Evolutionary conservation across 2,888 invertebrate genomes (phyloP).

Genomic region (Trileptium ribeirensis): DNA sequence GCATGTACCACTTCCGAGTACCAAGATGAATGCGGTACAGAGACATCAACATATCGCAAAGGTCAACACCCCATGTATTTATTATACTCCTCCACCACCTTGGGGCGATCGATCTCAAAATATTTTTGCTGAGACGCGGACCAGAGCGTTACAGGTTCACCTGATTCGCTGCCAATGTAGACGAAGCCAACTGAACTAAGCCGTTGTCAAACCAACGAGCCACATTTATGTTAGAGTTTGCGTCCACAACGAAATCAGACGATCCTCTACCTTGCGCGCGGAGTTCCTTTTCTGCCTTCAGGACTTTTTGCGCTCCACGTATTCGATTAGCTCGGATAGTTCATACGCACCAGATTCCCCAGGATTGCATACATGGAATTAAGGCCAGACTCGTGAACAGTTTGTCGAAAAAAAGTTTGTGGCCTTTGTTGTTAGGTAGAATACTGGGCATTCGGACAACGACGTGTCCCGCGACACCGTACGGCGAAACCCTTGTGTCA

Average conservation of each 20-base stretch:
- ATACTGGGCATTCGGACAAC: background rate
- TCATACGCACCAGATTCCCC: too few species aligned
- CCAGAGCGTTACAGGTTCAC: constrained; percentile 40
- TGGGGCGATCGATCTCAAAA: constrained; percentile 18
- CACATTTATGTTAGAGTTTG: constrained; percentile 32
- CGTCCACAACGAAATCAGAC: background rate
- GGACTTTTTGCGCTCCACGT: too few species aligned
- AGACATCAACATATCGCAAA: constrained; percentile 42
- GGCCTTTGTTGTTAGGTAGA: background rate
- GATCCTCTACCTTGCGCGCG: background rate
- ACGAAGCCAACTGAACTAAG: constrained; percentile 42
- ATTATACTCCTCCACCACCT: constrained; percentile 34
- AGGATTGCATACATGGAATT: background rate
- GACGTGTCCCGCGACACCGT: background rate
- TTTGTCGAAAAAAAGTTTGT: background rate
- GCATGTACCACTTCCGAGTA: background rate
- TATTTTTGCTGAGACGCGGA: constrained; percentile 13
- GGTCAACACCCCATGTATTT: constrained; percentile 46
- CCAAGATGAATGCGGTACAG: background rate
- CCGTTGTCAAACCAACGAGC: constrained; percentile 43
- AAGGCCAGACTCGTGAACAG: background rate
- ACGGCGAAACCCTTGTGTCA: background rate
- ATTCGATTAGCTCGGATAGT: too few species aligned
- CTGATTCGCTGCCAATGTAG: constrained; percentile 38
- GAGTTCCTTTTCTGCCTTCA: background rate